A percentile compares a stretch with the other conserved stretches of the same genome.
These are phyloP conservation scores for Drosophila neonasuta DNA, from an alignment of 2,888 invertebrate genomes.

Conservation along the genomic window DNA sequence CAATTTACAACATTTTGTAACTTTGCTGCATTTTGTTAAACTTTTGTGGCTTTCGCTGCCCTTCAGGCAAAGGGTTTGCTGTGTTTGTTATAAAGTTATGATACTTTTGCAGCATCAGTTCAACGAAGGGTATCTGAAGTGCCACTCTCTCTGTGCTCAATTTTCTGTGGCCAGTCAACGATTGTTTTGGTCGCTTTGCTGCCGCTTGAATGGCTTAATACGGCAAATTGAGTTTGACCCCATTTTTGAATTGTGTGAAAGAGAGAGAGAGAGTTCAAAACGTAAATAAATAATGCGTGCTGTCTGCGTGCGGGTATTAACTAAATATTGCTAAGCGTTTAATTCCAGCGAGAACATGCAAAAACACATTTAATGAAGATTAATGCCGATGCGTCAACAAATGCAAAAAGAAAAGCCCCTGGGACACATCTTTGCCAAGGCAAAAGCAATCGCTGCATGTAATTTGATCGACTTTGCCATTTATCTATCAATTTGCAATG, in stretches of 20 bases:
- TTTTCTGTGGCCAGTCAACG: background rate
- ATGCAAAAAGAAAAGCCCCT: conserved; percentile 15
- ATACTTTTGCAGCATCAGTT: no score
- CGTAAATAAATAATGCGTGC: conserved; percentile 30
- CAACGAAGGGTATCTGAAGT: conserved; percentile 8
- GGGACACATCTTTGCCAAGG: conserved; percentile 35
- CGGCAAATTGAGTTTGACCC: conserved; percentile 43
- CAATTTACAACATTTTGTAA: conserved; percentile 36
- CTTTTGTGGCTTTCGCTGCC: conserved; percentile 33
- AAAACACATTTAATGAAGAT: conserved; percentile 67
- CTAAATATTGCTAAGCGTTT: conserved; percentile 18
- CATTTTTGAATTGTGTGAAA: background rate
- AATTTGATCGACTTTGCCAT: conserved; percentile 57
- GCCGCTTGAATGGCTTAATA: conserved; percentile 41
- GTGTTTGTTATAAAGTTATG: background rate
- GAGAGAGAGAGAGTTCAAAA: conserved; percentile 3
- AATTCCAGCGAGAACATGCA: conserved; percentile 39
- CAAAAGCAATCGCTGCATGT: conserved; percentile 45
- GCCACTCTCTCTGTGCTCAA: background rate
- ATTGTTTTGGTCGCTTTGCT: conserved; percentile 26
- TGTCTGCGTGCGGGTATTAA: conserved; percentile 1
- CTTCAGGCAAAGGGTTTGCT: background rate
- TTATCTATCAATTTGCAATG: conserved; percentile 63
- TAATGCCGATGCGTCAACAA: conserved; percentile 30
- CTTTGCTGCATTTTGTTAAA: conserved; percentile 31